These are phyloP conservation scores for Zootermopsis nevadensis DNA, from an alignment of 2,888 invertebrate species.

Conservation along the genomic window DNA sequence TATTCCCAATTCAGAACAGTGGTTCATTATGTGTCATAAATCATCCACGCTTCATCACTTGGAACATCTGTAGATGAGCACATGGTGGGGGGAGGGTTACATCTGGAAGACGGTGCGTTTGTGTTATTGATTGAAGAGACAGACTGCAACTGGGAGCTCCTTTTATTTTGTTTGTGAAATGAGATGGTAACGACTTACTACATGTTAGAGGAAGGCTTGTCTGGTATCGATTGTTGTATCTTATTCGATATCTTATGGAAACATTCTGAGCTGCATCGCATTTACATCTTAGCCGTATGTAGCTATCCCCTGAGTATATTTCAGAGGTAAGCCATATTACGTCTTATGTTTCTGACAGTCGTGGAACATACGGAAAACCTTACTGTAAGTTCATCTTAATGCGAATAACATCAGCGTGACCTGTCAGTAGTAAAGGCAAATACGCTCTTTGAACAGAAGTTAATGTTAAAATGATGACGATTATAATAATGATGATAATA, in stretches of 20 bases:
- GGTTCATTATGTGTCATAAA: not conserved
- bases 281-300: conserved; percentile 1
- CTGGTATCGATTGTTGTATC: conserved; percentile 14
- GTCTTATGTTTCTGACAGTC: not conserved
- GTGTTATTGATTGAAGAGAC: conserved; percentile 6
- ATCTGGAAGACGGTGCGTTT: not conserved
- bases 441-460: no score
- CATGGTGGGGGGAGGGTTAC: no score
- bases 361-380: not conserved
- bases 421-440: no score
- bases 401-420: no score
- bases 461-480: no score
- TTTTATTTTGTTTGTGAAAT: conserved; percentile 12
- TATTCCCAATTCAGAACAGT: not conserved
- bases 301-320: not conserved
- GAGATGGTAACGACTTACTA: conserved; percentile 22
- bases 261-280: not conserved
- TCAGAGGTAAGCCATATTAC: not conserved
- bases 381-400: no score
- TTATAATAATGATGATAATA: no score
- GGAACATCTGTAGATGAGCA: not conserved
- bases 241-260: not conserved
- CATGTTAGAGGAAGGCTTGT: not conserved
- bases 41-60: not conserved
- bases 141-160: not conserved